Evolutionary conservation across 64 coral and sea anemone species (phyloP).

Genomic region (Stylophora pistillata): DNA sequence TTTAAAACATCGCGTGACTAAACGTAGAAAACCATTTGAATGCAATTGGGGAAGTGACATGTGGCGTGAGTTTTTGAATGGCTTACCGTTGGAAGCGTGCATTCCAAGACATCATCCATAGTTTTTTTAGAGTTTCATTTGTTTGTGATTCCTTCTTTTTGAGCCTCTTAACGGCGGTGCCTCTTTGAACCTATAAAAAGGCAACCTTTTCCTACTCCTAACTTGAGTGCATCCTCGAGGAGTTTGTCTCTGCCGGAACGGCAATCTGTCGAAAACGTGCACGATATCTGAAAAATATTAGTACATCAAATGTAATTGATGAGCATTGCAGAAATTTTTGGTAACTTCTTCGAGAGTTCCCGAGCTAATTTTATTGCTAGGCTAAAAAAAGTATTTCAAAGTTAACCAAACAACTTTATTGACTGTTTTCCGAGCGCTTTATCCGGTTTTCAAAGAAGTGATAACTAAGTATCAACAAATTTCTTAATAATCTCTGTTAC

Average conservation of each 20-base stretch:
- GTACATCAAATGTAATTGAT: conserved; percentile 4
- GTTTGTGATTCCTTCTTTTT: background rate
- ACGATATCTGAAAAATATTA: conserved; percentile 34
- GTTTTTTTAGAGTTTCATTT: conserved; percentile 9
- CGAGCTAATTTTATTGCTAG: background rate
- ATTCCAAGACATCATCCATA: conserved; percentile 25
- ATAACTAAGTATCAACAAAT: conserved; percentile 28
- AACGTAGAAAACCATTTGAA: background rate
- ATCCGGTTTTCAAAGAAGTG: background rate
- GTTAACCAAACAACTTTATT: conserved; percentile 27
- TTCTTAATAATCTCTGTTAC: background rate
- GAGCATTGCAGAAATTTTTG: conserved; percentile 16
- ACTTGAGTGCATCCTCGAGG: no score
- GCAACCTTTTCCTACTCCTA: background rate
- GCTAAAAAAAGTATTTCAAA: background rate
- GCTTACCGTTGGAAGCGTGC: conserved; percentile 14
- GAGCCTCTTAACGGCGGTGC: background rate
- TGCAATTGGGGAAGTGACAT: background rate
- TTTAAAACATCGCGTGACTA: background rate
- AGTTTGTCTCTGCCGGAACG: background rate
- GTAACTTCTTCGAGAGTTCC: background rate
- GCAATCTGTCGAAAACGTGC: background rate
- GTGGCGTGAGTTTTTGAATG: background rate
- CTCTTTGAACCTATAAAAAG: background rate
- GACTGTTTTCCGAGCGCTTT: background rate